phyloP scores from a whole-genome alignment of 2,888 invertebrate genomes.

The Cynaeus angustus region DNA sequence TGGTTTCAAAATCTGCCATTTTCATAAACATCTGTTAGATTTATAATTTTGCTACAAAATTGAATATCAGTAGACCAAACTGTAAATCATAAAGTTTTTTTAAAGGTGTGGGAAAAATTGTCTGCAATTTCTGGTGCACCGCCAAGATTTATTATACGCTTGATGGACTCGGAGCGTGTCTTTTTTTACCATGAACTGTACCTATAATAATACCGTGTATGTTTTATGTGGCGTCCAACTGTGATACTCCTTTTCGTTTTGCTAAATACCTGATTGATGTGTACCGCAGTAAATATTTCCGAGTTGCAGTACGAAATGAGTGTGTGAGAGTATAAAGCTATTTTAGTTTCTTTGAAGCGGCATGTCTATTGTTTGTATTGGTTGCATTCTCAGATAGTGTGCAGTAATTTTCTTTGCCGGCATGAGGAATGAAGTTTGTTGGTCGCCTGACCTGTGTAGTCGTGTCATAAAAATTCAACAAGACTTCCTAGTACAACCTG shows the following conservation, averaged over 20 bases:
- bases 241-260: too few relatives aligned
- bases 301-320: constrained; percentile 14
- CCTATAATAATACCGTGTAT: too few relatives aligned
- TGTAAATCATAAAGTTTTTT: too few relatives aligned
- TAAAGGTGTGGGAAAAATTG: not conserved
- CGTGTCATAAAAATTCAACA: constrained; percentile 51
- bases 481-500: constrained; percentile 51
- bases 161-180: too few relatives aligned
- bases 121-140: not conserved
- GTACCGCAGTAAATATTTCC: constrained; percentile 1
- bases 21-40: too few relatives aligned
- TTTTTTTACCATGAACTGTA: too few relatives aligned
- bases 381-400: constrained; percentile 34
- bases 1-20: too few relatives aligned
- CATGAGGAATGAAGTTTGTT: constrained; percentile 46
- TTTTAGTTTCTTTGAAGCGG: constrained; percentile 32
- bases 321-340: constrained; percentile 24
- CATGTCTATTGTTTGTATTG: constrained; percentile 41
- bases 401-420: constrained; percentile 44
- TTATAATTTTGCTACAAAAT: not conserved
- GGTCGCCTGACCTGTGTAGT: constrained; percentile 49
- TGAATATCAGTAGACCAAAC: not conserved
- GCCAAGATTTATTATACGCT: too few relatives aligned
- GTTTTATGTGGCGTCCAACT: not conserved
- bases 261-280: not conserved